Base-by-base conservation (phyloP, 2,797 vertebrate genomes). In the Amazona finschi region DNA sequence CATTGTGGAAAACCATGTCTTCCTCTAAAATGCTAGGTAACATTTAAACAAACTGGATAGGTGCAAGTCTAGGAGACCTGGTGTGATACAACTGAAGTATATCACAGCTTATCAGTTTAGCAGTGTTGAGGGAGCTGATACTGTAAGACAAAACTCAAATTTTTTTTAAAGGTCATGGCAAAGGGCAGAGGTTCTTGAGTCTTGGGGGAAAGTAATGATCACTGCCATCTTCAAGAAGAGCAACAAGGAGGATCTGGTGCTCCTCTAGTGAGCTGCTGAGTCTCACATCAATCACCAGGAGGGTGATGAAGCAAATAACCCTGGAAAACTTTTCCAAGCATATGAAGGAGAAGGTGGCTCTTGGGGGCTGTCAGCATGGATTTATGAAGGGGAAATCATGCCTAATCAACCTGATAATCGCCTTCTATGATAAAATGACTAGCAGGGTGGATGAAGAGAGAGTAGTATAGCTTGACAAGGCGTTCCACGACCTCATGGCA, bases 331-430 rank as follows among this genome's bases (percentile, higher is more conserved):
- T 86, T 67, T 58, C 36, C 70, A 61, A 74, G 12, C 18, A 41
- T 46, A 62, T 53, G 18, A 89, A 84, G 41, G 31, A 80, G 39
- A 36, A 0, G 0, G 7, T 3, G 2, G 57, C 43, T 41, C 57
- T 67, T 74, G 52, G 31, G 49, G 62, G 28, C 64, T 77, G 55
- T 85, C 69, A 86, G 25, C 28, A 41, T 24, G 18, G 30, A 90
- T 70, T 89, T 92, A 81, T 60, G 73, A 74, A 74, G n/a, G 15
- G 18, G 33, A 89, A 86, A 80, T 65, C 27, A 50, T 79, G 43
- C 13, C 47, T 86, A 55, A 86, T 76, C 73, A 76, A 41, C 17
- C 50, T 94, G 31, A 83, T 88, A 85, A 88, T 89, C 53, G 64
- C 20, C 18, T 80, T 53, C 61, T 70, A 27, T 71, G 38, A 55